These are phyloP conservation scores for Aelia acuminata DNA, from an alignment of 2,888 invertebrate species.

Conservation along the genomic window DNA sequence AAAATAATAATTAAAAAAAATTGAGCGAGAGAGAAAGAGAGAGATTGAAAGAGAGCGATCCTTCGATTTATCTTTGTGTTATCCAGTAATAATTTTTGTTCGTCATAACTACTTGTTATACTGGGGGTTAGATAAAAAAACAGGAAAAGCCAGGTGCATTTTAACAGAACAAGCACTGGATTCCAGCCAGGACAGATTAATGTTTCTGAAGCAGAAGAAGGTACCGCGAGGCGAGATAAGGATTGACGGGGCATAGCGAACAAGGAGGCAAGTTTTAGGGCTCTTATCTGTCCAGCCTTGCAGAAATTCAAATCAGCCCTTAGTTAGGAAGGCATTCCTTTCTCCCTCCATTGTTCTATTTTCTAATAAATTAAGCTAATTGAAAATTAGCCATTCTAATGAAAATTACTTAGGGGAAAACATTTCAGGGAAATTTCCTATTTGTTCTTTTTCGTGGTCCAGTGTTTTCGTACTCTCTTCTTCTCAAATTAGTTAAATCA, in stretches of 20 bases:
- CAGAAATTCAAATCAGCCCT: constrained; percentile 23
- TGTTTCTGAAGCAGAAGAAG: not conserved
- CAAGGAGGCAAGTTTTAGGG: not conserved
- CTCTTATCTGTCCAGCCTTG: not conserved
- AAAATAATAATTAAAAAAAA: too few relatives aligned
- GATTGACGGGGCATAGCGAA: not conserved
- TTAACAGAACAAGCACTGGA: not conserved
- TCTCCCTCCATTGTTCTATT: not conserved
- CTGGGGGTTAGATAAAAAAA: not conserved
- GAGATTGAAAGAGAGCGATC: too few relatives aligned
- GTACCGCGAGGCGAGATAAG: not conserved
- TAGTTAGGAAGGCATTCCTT: not conserved
- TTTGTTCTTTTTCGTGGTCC: not conserved
- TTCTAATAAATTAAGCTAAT: constrained; percentile 6
- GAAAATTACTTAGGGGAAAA: not conserved
- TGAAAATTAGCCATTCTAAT: not conserved
- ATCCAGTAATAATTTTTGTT: not conserved
- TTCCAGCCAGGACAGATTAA: not conserved
- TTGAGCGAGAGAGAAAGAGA: too few relatives aligned
- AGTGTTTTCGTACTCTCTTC: not conserved
- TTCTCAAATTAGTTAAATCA: not conserved
- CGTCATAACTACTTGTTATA: not conserved
- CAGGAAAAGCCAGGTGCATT: not conserved
- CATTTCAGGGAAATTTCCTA: not conserved
- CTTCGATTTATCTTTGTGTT: not conserved